Base-by-base conservation (phyloP, 2,113 vertebrate species). In the Lanius collurio region DNA sequence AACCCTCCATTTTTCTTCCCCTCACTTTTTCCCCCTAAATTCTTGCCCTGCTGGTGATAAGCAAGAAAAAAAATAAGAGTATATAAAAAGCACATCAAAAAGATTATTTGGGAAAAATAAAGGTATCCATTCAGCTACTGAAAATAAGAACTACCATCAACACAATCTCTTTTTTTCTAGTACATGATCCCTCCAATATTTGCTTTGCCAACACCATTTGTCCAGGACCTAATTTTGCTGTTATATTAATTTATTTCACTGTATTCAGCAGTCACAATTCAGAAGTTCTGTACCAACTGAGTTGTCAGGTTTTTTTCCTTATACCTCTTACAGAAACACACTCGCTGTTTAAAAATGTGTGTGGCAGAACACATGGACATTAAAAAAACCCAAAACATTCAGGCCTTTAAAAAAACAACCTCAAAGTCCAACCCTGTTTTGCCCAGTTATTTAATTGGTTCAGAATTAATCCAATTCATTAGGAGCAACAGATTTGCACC, bases 221-320 rank as follows among this genome's bases (percentile, higher is more conserved):
- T 21, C 31, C 8, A 2, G 6, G 9, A 68, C 33, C 11, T 37
- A 19, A 11, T 31, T 65, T 17, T 49, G 31, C 41, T 88, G 15
- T 10, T 57, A 2, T 10, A 49, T n/a, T 22, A 52, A 56, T 23
- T 3, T 7, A 35, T 60, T 47, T 44, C 20, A 33, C 8, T 15
- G 0, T 18, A 30, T 74, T 13, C 50, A 62, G 0, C 10, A 22
- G 5, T 21, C 47, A 78, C 0, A 1, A 22, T 9, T 53, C 64
- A 0, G 4, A 30, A 69, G 11, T 24, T 55, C 10, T 15, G 26
- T 1, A 74, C 9, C 31, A 33, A 19, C 31, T 50, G 10, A 9
- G 18, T 75, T 33, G 22, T 8, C n/a, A 75, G 24, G 18, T 2
- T 70, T 75, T 56, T 60, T 50, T 17, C 31, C 44, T 42, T 28